Evolutionary conservation across 35 echinoderm and acorn worm genomes (phyloP).

Genomic region (Diadema setosum): DNA sequence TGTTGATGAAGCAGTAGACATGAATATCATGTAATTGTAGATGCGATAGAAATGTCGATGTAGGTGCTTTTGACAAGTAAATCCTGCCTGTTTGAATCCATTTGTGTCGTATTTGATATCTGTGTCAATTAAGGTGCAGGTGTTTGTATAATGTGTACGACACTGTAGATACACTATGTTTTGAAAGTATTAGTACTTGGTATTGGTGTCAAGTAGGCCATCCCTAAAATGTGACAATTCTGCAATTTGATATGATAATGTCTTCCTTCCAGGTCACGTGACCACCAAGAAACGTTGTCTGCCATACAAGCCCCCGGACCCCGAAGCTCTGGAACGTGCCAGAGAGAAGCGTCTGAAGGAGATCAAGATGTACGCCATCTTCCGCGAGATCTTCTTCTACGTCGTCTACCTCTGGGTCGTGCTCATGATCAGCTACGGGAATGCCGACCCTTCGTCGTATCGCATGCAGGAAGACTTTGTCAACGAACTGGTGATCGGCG

Average conservation of each 20-base stretch:
- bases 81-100: too few species aligned
- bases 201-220: too few species aligned
- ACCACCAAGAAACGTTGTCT: slow-evolving; percentile 43
- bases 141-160: too few species aligned
- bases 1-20: too few species aligned
- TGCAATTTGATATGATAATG: not conserved
- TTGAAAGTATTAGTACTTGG: too few species aligned
- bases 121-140: too few species aligned
- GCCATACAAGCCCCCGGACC: slow-evolving; percentile 64
- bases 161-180: too few species aligned
- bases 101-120: too few species aligned
- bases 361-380: slow-evolving; percentile 74
- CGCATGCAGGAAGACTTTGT: slow-evolving; percentile 50
- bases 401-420: slow-evolving; percentile 67
- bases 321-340: slow-evolving; percentile 27
- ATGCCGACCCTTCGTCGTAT: slow-evolving; percentile 51
- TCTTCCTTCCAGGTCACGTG: not conserved
- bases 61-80: too few species aligned
- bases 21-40: too few species aligned
- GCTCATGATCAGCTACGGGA: slow-evolving; percentile 82
- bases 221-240: too few species aligned
- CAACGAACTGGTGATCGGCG: slow-evolving; percentile 30
- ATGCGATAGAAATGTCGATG: too few species aligned
- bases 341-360: slow-evolving; percentile 75
- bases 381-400: slow-evolving; percentile 90